Percentiles rank a stretch among this genome's conserved stretches.
Conservation (phyloP, 2,113 vertebrate species). For the Picathartes gymnocephalus region DNA sequence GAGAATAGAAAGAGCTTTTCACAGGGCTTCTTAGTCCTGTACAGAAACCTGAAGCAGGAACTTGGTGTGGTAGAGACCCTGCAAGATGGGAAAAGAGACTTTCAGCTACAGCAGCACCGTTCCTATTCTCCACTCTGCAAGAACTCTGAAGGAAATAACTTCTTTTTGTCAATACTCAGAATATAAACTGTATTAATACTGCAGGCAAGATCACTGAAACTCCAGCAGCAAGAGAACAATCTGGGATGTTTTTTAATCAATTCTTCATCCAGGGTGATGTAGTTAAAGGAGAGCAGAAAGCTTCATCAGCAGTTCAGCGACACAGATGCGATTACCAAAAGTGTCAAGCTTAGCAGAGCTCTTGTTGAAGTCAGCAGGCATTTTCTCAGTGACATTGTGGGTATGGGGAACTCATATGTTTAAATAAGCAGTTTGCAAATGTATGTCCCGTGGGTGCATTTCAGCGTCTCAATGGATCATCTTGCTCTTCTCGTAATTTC, state of each 20-base stretch:
- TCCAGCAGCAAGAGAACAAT: background rate
- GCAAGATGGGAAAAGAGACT: background rate
- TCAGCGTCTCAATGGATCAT: background rate
- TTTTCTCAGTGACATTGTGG: background rate
- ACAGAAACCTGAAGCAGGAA: background rate
- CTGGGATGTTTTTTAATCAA: background rate
- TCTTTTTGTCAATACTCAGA: background rate
- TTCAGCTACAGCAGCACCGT: background rate
- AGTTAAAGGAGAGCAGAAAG: background rate
- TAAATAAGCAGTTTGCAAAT: background rate
- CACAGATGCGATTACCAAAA: background rate
- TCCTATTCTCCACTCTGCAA: background rate
- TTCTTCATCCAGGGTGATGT: background rate
- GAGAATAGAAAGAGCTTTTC: constrained; percentile 47
- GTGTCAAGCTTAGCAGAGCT: background rate
- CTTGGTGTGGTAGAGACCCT: background rate
- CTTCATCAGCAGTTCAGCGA: background rate
- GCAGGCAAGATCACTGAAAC: background rate
- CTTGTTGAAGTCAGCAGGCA: background rate
- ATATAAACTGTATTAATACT: background rate
- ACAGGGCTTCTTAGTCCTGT: background rate
- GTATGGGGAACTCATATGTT: background rate
- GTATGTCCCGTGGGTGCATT: background rate
- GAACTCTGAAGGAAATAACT: background rate
- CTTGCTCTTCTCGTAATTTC: background rate